Percentiles rank a stretch among this genome's conserved stretches.
Evolutionary conservation across 2,113 vertebrate genomes (phyloP).

Genomic region (Nothobranchius furzeri): DNA sequence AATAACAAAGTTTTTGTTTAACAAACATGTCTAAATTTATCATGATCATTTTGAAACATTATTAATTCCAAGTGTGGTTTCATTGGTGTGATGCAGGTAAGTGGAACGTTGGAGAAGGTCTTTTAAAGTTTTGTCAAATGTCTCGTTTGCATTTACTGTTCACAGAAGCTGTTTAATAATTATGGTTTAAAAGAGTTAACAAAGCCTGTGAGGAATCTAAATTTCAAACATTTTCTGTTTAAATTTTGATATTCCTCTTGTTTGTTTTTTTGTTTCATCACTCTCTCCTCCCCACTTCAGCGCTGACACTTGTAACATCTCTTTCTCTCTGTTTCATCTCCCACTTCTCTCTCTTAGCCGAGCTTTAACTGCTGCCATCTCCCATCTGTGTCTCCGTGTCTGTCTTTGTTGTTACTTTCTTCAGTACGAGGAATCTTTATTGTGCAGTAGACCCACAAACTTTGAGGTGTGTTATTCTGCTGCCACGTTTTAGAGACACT

Average conservation of each 20-base stretch:
- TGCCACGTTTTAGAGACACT: conserved; percentile 49
- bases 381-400: conserved; percentile 51
- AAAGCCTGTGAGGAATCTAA: not conserved
- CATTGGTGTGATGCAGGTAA: not conserved
- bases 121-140: too few relatives aligned
- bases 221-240: conserved; percentile 1
- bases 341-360: conserved; percentile 36
- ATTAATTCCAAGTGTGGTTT: not conserved
- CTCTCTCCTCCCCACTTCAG: conserved; percentile 19
- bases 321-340: conserved; percentile 15
- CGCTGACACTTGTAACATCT: conserved; percentile 39
- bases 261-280: conserved; percentile 5
- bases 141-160: too few relatives aligned
- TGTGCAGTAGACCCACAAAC: conserved; percentile 57
- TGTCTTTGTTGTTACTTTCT: conserved; percentile 50
- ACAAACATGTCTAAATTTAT: too few relatives aligned
- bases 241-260: not conserved
- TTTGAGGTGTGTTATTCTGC: conserved; percentile 42
- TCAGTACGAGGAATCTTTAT: conserved; percentile 36
- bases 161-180: not conserved
- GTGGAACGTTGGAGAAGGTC: not conserved
- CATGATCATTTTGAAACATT: not conserved
- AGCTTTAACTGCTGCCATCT: conserved; percentile 54
- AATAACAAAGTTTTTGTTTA: not conserved
- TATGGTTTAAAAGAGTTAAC: not conserved